These are phyloP conservation scores for Notoglanidium macrostoma DNA, from an alignment of 2,797 vertebrate species.

Conservation along the genomic window DNA sequence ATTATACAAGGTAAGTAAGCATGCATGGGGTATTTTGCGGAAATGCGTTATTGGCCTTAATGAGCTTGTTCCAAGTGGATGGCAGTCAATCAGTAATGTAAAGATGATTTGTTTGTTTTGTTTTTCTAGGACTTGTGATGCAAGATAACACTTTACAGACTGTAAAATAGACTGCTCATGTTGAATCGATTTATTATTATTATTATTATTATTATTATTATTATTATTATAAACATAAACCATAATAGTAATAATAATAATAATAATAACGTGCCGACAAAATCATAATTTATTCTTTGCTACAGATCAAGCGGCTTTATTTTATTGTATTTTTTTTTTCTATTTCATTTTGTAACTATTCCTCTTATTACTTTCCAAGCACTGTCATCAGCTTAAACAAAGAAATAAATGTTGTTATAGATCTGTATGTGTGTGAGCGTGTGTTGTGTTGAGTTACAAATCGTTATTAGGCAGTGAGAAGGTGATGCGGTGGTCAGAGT, in stretches of 20 bases:
- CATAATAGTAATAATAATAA: neutral
- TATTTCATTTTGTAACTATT: too few relatives aligned
- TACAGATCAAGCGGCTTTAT: neutral
- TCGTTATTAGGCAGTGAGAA: constrained; percentile 56
- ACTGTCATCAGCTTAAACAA: neutral
- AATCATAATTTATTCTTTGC: neutral
- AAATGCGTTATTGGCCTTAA: neutral
- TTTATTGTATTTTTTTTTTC: neutral
- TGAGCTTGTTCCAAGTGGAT: neutral
- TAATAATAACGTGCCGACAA: neutral
- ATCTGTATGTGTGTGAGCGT: constrained; percentile 20
- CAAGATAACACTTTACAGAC: neutral
- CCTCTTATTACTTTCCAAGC: neutral
- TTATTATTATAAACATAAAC: neutral
- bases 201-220: neutral
- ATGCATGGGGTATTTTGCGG: neutral
- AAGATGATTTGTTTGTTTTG: neutral
- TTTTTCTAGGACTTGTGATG: neutral
- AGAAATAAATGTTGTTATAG: constrained; percentile 14
- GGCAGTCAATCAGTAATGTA: neutral
- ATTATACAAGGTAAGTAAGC: constrained; percentile 45
- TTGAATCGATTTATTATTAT: neutral
- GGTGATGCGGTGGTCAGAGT: constrained; percentile 67
- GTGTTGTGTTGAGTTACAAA: constrained; percentile 54
- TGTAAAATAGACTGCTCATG: neutral